phyloP scores from a whole-genome alignment of 2,113 vertebrate species.

The Poeciliopsis retropinna region DNA sequence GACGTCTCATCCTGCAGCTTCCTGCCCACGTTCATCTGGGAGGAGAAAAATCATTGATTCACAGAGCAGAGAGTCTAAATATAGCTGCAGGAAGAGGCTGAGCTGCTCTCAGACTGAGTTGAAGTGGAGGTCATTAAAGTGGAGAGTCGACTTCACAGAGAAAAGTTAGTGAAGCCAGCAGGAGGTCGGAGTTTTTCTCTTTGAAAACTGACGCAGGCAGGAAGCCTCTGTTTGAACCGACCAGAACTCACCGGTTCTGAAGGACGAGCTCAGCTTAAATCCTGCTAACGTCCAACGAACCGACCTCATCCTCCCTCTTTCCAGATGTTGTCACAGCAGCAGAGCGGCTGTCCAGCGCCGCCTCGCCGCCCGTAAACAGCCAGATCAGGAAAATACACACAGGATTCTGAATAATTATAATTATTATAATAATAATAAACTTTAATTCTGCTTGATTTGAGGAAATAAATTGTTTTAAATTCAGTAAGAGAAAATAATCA shows the following conservation, averaged over 20 bases:
- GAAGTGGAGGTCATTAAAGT: slow-evolving; percentile 12
- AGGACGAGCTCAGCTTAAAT: not conserved
- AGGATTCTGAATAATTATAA: not conserved
- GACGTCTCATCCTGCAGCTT: slow-evolving; percentile 30
- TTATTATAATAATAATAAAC: too few relatives aligned
- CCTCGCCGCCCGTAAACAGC: slow-evolving; percentile 38
- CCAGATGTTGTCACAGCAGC: slow-evolving; percentile 40
- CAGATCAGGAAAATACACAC: not conserved
- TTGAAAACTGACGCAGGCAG: not conserved
- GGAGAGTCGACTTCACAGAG: slow-evolving; percentile 8
- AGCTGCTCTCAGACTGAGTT: not conserved
- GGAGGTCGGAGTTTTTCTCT: not conserved
- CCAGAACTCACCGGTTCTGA: not conserved
- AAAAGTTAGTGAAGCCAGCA: not conserved
- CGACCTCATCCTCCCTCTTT: not conserved
- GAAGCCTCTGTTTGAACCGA: not conserved
- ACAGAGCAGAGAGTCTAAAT: slow-evolving; percentile 10
- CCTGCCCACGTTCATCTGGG: slow-evolving; percentile 22
- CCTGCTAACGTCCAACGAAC: not conserved
- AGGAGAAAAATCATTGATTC: not conserved
- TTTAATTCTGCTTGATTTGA: too few relatives aligned
- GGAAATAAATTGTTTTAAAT: too few relatives aligned
- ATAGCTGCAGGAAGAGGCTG: not conserved
- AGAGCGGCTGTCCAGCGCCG: slow-evolving; percentile 11
- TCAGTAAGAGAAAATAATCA: too few relatives aligned